Conservation (phyloP, 2,797 vertebrate genomes). For the Rallus crepitans region DNA sequence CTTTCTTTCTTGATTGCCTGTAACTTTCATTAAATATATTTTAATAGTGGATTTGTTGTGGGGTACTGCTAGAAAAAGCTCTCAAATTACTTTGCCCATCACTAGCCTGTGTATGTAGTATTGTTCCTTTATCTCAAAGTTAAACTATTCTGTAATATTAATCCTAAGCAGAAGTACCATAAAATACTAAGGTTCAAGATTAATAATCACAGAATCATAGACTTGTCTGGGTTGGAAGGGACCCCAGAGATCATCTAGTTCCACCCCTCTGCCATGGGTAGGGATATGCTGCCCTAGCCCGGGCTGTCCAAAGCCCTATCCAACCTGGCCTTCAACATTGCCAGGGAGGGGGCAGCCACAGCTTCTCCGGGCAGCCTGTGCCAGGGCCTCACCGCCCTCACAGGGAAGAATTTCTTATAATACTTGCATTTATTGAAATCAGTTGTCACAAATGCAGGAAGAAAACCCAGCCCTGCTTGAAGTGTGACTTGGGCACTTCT, state of each 20-base stretch:
- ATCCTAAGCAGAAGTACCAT: not conserved
- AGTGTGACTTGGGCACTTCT: not conserved
- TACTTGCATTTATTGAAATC: not conserved
- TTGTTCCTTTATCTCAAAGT: not conserved
- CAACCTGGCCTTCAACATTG: too few species aligned
- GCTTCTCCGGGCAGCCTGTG: too few species aligned
- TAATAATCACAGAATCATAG: not conserved
- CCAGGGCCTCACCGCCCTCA: too few species aligned
- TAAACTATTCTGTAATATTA: not conserved
- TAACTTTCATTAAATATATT: not conserved
- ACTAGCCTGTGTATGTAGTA: not conserved
- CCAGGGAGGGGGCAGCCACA: too few species aligned
- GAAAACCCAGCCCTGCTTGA: not conserved
- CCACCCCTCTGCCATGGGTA: too few species aligned
- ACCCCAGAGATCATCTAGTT: too few species aligned
- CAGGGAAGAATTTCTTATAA: too few species aligned
- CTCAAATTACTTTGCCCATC: not conserved
- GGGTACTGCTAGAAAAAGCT: not conserved
- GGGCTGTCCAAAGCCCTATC: too few species aligned
- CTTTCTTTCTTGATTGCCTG: not conserved
- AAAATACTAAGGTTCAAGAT: not conserved
- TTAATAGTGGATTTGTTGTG: not conserved
- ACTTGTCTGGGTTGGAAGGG: too few species aligned
- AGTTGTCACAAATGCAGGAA: not conserved
- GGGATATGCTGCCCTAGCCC: too few species aligned